Base-by-base conservation (phyloP, 2,113 vertebrate genomes). In the Eonycteris spelaea region DNA sequence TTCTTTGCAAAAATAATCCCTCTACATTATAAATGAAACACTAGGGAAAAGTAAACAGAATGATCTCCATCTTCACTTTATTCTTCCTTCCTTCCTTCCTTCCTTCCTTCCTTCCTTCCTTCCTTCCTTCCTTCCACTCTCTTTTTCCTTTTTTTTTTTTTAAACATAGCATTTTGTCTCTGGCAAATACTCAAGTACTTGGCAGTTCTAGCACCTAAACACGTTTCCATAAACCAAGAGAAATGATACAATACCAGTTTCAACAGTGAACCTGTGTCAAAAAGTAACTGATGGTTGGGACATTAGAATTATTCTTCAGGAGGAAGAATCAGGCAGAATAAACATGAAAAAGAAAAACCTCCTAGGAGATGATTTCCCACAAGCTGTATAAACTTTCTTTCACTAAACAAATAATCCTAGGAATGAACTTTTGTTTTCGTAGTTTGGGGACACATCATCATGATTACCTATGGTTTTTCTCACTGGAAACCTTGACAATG, bases 361-460 rank as follows among this genome's bases (percentile, higher is more conserved):
- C 90, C 71, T 95, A 86, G 33, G 77, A 84, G 90, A 96, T 75
- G n/a, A 91, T 78, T 96, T 96, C 93, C 98, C 98, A 97, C 98
- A 98, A 98, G 98, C 98, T 98, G 97, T 96, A 92, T 98, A 98
- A 98, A 98, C 98, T 98, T 94, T 96, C 95, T 55, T 0, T 95
- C 78, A 96, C 97, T 97, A 97, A 98, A 98, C 68, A 98, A 98
- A 98, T 85, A 96, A 86, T 94, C 45, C 35, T 91, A 82, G 95
- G 98, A 92, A 96, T 96, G 93, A 98, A 97, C 88, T 97, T 97
- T 95, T 96, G 79, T 87, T 90, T 96, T 91, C 53, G 38, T 93
- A 38, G 55, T 93, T 75, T 70, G 40, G 19, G 53, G 2, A 84
- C 11, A 73, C 22, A 51, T 38, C 75, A 1, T 86, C 77, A 92